These are phyloP conservation scores for Cassiopea andromeda DNA, from an alignment of 30 jellyfish, hydroid and myxozoan genomes.

Conservation along the genomic window DNA sequence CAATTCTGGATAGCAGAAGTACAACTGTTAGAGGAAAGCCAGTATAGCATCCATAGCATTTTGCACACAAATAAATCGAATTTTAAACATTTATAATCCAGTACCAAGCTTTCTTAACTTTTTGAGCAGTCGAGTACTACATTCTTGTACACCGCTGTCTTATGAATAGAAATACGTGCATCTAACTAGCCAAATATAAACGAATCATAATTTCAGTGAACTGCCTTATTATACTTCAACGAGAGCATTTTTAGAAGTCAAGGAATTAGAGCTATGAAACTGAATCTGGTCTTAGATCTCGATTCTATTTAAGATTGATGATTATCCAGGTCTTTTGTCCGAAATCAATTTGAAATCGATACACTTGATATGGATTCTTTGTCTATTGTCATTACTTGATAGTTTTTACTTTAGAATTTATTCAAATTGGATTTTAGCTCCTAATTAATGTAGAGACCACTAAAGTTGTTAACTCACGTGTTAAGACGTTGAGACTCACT, in stretches of 20 bases:
- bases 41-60: too few relatives aligned
- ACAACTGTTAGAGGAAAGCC: too few relatives aligned
- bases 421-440: constrained; percentile 39
- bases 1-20: too few relatives aligned
- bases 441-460: constrained; percentile 35
- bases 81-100: too few relatives aligned
- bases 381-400: constrained; percentile 9
- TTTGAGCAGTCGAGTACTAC: background rate
- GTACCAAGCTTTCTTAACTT: background rate
- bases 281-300: too few relatives aligned
- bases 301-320: too few relatives aligned
- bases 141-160: background rate
- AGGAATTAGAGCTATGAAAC: too few relatives aligned
- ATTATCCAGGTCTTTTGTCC: background rate
- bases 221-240: too few relatives aligned
- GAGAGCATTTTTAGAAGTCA: too few relatives aligned
- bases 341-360: background rate
- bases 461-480: constrained; percentile 15
- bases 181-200: too few relatives aligned
- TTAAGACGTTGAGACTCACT: background rate
- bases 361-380: background rate
- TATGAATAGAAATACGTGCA: background rate
- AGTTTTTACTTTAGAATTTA: background rate
- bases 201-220: too few relatives aligned
- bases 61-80: too few relatives aligned